Percentiles rank a stretch among this genome's conserved stretches.
Evolutionary conservation across 2,113 vertebrate genomes (phyloP).

Genomic region (Pristiophorus japonicus): DNA sequence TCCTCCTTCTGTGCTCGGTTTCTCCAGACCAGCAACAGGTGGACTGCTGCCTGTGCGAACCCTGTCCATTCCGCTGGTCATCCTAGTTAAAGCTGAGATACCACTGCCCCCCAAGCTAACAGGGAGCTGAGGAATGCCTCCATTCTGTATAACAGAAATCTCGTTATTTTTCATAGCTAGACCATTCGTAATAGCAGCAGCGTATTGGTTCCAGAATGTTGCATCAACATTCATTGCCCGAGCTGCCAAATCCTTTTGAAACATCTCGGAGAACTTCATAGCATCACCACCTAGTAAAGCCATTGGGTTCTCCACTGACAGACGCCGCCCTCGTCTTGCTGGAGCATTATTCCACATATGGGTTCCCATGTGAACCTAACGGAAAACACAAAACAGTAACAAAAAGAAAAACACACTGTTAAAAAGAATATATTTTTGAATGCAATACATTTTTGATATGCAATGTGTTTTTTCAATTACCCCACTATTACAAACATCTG

Average conservation of each 20-base stretch:
- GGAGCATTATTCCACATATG: constrained; percentile 99
- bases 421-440: not conserved
- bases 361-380: constrained; percentile 97
- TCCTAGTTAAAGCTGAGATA: constrained; percentile 73
- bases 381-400: constrained; percentile 29
- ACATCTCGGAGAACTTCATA: constrained; percentile 96
- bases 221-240: constrained; percentile 95
- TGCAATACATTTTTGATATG: not conserved
- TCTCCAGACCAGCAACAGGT: constrained; percentile 76
- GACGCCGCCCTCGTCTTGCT: constrained; percentile 84
- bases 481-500: not conserved
- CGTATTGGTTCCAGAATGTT: constrained; percentile 96
- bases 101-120: constrained; percentile 82
- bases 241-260: constrained; percentile 94
- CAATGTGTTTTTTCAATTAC: not conserved
- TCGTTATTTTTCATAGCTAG: constrained; percentile 99
- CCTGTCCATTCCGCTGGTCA: constrained; percentile 82
- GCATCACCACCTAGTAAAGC: constrained; percentile 87
- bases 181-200: constrained; percentile 90
- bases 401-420: constrained; percentile 23
- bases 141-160: constrained; percentile 98
- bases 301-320: constrained; percentile 97
- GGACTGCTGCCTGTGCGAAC: constrained; percentile 74
- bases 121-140: constrained; percentile 86
- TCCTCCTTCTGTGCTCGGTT: constrained; percentile 71